Base-by-base conservation (phyloP, 1,140 invertebrate genomes). In the Gryllus bimaculatus region DNA sequence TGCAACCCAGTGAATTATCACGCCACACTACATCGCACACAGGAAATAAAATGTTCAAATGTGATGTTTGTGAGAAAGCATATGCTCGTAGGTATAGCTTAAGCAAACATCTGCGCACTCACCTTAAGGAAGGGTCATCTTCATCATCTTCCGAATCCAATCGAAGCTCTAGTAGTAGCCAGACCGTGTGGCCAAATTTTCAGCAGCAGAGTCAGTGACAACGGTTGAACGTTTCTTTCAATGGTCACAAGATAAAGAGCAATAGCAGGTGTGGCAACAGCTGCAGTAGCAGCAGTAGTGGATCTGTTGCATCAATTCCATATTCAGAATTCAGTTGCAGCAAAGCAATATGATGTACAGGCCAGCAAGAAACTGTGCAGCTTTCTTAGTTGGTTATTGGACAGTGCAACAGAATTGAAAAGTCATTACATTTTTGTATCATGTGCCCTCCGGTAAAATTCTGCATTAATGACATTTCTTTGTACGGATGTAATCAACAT, bases 11-110 rank as follows among this genome's bases (percentile, higher is more conserved):
- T 8, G 18, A 48, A 10, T 39, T 77, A 13, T 18, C 47, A 21
- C 8, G 47, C 10, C 76, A 77, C 39, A 48, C 76, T 20, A 12
- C 8, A 10, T 20, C 76, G 15, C 76, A 77, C 39, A 77, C 76
- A 21, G 76, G 76, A n/a, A 39, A 39, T 13, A 77, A 77, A 47
- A 39, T 48, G 15, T 77, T 20, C 76, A 77, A 77, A 39, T 77
- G 76, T 20, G 76, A 49, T 18, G 18, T 49, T 8, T 77, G 76
- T 20, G 76, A 49, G 18, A 77, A 77, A 39, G 39, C 26, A 3
- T 77, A 20, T 20, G n/a, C 21, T 49, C 76, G 76, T 2, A 39
- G 39, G 39, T 18, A 48, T 47, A 48, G 18, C 39, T 20, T 77
- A 12, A 18, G 15, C 8, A 77, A 48, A 20, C 76, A 77, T 39